Evolutionary conservation across 30 jellyfish, hydroid and myxozoan genomes (phyloP), one percentile per base, ranked within the genome.

Genomic region (Pelagia noctiluca): DNA sequence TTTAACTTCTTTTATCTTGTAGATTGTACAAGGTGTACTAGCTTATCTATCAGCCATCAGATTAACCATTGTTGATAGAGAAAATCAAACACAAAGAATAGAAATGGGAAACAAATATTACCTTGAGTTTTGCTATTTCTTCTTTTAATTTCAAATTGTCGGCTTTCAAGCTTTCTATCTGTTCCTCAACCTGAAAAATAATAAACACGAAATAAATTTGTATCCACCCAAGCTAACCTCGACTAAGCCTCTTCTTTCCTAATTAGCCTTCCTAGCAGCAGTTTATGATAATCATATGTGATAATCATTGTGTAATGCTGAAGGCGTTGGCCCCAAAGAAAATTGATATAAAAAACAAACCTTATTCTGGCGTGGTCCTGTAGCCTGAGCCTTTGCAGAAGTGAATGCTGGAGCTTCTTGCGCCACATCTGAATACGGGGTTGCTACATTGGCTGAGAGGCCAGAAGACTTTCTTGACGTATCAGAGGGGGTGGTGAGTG

Each of bases 131-230:
- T 3, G 75, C 74, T 26, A 79, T 52, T 64, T 79, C 82, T 42
- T 46, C 70, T 64, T 79, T 79, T 26, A 79, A 18, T 42, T 68
- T 62, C 90, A 67, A 66, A 68, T 79, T 79, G 34, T 79, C 90
- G 0, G 75, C 72, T 38, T 64, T 63, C 22, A 67, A 21, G 61
- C 46, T 35, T 29, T 64, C 90, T 47, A 63, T 63, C 70, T 79
- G 81, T 12, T 79, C 90, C 1, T 79, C 90, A 19, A 64, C 23
- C 90, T 79, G 25, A 19, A 61, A n/a, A n/a, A n/a, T n/a, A n/a
- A 37, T 28, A 30, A 77, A 62, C 35, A 1, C 22, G 23, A 62
- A 34, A 30, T 62, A n/a, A 22, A n/a, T 11, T 11, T 50, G 66
- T 30, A n/a, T 50, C 66, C 66, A 26, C 4, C 30, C 21, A n/a